phyloP scores from a whole-genome alignment of 2,797 vertebrate species.

The Synanceia verrucosa region DNA sequence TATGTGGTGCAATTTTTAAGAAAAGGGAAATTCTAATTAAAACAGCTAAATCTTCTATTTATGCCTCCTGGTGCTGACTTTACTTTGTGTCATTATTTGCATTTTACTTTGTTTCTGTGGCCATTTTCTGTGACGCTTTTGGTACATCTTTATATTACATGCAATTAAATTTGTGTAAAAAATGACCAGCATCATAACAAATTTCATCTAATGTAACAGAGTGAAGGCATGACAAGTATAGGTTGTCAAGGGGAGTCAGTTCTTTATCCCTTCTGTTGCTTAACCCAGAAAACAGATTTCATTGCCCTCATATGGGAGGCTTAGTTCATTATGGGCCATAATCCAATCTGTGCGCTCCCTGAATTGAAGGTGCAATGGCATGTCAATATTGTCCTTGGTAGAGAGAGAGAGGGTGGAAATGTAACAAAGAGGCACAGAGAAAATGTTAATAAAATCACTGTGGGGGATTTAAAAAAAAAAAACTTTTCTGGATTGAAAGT shows the following conservation, averaged over 20 bases:
- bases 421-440: constrained; percentile 17
- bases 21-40: neutral
- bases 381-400: constrained; percentile 72
- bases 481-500: constrained; percentile 34
- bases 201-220: constrained; percentile 3
- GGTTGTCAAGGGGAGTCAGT: constrained; percentile 25
- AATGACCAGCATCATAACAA: constrained; percentile 5
- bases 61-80: neutral
- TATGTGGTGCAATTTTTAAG: neutral
- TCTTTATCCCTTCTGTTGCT: constrained; percentile 48
- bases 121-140: neutral
- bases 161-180: constrained; percentile 32
- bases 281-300: constrained; percentile 60
- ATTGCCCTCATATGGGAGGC: constrained; percentile 63
- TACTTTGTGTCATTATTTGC: constrained; percentile 2
- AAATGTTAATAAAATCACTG: constrained; percentile 45
- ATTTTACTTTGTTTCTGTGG: neutral
- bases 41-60: neutral
- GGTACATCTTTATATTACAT: neutral
- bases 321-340: constrained; percentile 70
- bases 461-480: constrained; percentile 8
- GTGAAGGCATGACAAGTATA: constrained; percentile 14
- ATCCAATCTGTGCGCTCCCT: constrained; percentile 67
- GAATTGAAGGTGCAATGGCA: constrained; percentile 57
- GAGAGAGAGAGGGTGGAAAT: constrained; percentile 52